These are phyloP conservation scores for Passer montanus DNA, from an alignment of 2,113 vertebrate species.

Conservation along the genomic window DNA sequence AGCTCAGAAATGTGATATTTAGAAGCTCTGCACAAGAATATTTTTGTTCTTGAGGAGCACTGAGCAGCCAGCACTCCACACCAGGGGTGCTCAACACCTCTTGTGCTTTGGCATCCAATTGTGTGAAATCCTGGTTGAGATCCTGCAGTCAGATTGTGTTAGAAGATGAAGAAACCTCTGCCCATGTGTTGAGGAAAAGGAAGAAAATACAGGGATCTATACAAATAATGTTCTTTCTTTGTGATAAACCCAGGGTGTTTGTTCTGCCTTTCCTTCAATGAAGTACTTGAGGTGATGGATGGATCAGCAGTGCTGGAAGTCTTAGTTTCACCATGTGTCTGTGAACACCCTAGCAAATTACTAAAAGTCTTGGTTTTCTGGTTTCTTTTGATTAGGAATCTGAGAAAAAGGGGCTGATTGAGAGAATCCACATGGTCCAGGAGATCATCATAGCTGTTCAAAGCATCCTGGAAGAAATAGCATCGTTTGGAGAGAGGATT, in stretches of 20 bases:
- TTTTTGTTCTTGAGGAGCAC: not conserved
- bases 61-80: not conserved
- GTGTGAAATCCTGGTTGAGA: not conserved
- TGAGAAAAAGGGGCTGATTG: constrained; percentile 91
- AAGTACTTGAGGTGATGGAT: not conserved
- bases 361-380: not conserved
- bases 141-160: not conserved
- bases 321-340: not conserved
- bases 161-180: not conserved
- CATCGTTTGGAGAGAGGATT: constrained; percentile 90
- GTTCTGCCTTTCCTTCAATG: not conserved
- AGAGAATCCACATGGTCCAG: constrained; percentile 97
- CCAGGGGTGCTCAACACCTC: not conserved
- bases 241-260: not conserved
- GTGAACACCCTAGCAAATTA: not conserved
- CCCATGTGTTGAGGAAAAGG: not conserved
- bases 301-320: not conserved
- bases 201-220: not conserved
- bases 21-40: not conserved
- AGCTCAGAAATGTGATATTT: not conserved
- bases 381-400: constrained; percentile 79
- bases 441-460: constrained; percentile 93
- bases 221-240: not conserved
- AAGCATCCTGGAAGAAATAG: constrained; percentile 87
- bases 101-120: not conserved